These are phyloP conservation scores for Panthera uncia DNA, from an alignment of 2,113 vertebrate genomes.

Conservation along the genomic window DNA sequence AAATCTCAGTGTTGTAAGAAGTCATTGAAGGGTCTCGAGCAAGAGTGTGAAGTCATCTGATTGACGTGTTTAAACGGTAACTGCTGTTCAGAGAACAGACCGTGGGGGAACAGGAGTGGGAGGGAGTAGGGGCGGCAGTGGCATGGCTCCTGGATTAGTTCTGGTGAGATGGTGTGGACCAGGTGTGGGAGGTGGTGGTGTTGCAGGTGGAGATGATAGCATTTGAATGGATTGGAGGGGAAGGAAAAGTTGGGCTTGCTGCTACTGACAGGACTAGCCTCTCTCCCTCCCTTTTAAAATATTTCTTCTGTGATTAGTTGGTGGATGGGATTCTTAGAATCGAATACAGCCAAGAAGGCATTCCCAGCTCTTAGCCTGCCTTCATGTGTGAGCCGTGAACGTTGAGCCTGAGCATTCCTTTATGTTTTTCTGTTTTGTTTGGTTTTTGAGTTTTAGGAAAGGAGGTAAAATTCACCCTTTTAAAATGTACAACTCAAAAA, in stretches of 20 bases:
- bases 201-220: neutral
- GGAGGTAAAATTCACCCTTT: neutral
- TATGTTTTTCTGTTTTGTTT: neutral
- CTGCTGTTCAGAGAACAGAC: neutral
- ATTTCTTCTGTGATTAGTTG: neutral
- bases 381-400: neutral
- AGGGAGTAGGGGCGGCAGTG: neutral
- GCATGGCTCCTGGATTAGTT: neutral
- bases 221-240: neutral
- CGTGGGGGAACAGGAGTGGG: neutral
- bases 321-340: neutral
- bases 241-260: neutral
- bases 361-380: neutral
- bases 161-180: neutral
- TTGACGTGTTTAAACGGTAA: neutral
- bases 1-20: neutral
- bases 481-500: neutral
- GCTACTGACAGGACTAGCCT: neutral
- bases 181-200: neutral
- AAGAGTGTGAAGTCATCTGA: neutral
- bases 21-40: neutral
- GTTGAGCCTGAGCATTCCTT: neutral
- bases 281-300: neutral
- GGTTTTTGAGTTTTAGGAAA: constrained; percentile 25
- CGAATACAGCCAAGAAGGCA: neutral